Evolutionary conservation across 1,140 invertebrate genomes (phyloP).

Genomic region (Dryas iulia): DNA sequence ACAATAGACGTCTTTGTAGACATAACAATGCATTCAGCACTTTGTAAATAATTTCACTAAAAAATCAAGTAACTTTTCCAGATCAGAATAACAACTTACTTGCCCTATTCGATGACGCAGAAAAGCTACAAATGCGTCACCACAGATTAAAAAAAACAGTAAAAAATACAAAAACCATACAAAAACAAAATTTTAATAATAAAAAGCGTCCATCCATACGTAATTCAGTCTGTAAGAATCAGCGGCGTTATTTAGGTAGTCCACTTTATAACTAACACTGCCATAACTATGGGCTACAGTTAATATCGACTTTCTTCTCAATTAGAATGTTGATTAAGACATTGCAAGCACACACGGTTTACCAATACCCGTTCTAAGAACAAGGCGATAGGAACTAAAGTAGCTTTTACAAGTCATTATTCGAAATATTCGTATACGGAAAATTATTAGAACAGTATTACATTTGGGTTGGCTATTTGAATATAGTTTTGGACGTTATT

Average conservation of each 20-base stretch:
- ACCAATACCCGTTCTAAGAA: not conserved
- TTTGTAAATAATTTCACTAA: too few species aligned
- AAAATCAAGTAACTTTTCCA: too few species aligned
- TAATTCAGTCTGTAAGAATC: not conserved
- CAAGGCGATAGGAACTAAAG: not conserved
- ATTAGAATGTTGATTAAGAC: conserved; percentile 28
- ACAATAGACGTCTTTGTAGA: too few species aligned
- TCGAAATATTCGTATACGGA: not conserved
- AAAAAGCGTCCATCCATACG: too few species aligned
- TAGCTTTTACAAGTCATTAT: not conserved
- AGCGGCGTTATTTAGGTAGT: conserved; percentile 17
- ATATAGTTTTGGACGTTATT: not conserved
- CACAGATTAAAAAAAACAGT: too few species aligned
- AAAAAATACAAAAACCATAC: too few species aligned
- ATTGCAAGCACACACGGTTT: not conserved
- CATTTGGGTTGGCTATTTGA: not conserved
- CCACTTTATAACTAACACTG: conserved; percentile 12
- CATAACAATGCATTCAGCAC: too few species aligned
- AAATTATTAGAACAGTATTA: not conserved
- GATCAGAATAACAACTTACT: too few species aligned
- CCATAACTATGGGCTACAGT: conserved; percentile 10
- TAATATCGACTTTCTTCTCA: conserved; percentile 22
- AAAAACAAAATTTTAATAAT: not conserved
- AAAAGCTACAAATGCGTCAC: too few species aligned
- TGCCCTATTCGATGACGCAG: too few species aligned